These are phyloP conservation scores for Lates japonicus DNA, from an alignment of 2,797 vertebrate species.

Conservation along the genomic window DNA sequence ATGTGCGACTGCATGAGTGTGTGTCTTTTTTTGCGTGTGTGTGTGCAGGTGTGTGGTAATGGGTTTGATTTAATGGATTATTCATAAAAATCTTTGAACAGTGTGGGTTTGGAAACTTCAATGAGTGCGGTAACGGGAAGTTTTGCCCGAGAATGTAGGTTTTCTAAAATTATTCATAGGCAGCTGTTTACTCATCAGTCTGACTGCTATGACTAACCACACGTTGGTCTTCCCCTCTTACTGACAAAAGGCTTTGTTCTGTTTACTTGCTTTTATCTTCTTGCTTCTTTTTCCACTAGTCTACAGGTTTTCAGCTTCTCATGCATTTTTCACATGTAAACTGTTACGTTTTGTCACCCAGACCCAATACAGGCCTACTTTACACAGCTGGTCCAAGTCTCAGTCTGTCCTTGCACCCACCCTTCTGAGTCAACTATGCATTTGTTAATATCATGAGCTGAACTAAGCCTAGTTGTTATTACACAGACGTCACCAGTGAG, in stretches of 20 bases:
- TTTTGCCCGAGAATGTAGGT: background rate
- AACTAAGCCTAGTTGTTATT: conserved; percentile 29
- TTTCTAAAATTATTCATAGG: conserved; percentile 4
- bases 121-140: background rate
- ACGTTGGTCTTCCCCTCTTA: background rate
- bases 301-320: background rate
- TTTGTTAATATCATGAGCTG: conserved; percentile 56
- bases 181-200: conserved; percentile 43
- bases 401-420: background rate
- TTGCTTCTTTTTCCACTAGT: background rate
- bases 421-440: conserved; percentile 51
- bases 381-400: conserved; percentile 1
- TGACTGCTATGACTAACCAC: conserved; percentile 29
- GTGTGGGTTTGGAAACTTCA: background rate
- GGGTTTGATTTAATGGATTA: conserved; percentile 32
- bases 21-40: background rate
- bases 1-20: conserved; percentile 23
- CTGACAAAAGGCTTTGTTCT: background rate
- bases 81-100: background rate
- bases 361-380: background rate
- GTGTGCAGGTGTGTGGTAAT: background rate
- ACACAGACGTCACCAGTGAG: conserved; percentile 6
- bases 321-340: background rate
- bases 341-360: conserved; percentile 4
- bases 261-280: background rate